Conservation (phyloP, 2,888 invertebrate genomes). For the Philonicus albiceps region DNA sequence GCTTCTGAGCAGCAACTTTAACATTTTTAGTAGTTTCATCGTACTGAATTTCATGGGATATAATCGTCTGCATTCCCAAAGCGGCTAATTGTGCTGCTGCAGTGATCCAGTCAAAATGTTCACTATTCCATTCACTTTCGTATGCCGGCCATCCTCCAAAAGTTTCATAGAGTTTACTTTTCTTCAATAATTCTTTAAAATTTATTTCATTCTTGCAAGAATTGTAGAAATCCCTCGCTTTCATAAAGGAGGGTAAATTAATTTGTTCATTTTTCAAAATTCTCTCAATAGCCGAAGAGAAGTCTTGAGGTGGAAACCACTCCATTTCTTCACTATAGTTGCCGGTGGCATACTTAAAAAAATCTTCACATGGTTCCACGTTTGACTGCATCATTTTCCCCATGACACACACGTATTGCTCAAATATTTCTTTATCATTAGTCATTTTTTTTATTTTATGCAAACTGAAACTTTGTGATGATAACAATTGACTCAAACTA, state of each 20-base stretch:
- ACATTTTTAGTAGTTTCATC: background rate
- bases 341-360: background rate
- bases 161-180: background rate
- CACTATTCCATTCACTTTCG: background rate
- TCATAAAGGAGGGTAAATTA: background rate
- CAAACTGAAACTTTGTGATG: background rate
- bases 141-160: slow-evolving; percentile 19
- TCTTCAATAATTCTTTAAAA: background rate
- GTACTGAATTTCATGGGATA: background rate
- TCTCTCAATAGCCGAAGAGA: background rate
- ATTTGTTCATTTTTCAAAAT: background rate
- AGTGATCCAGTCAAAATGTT: background rate
- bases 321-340: background rate
- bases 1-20: background rate
- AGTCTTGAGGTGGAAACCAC: background rate
- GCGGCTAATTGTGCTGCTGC: background rate
- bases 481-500: background rate
- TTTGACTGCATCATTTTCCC: background rate
- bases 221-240: slow-evolving; percentile 12
- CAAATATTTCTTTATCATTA: background rate
- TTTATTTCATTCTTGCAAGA: background rate
- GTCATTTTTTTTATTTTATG: background rate
- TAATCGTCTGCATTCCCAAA: background rate
- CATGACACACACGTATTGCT: background rate
- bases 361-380: background rate